phyloP scores from a whole-genome alignment of 2,113 vertebrate species.

The Piprites chloris region DNA sequence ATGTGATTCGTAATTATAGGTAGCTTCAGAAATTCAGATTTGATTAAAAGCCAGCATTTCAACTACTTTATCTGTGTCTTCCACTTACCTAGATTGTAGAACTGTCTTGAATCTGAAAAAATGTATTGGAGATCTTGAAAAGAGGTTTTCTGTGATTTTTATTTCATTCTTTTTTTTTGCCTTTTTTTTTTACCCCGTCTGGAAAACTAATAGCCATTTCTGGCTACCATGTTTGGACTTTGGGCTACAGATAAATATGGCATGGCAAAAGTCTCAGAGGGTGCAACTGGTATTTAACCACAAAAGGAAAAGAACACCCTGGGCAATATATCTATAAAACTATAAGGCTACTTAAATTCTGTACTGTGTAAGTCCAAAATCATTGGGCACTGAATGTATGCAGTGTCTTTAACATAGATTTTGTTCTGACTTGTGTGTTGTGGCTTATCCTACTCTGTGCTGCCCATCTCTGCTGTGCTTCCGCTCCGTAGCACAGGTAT shows the following conservation, averaged over 20 bases:
- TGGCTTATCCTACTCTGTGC: background rate
- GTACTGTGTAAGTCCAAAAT: background rate
- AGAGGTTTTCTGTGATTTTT: background rate
- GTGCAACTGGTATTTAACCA: background rate
- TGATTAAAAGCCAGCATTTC: background rate
- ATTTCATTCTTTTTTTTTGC: rapidly evolving
- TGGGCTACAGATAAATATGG: background rate
- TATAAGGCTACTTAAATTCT: background rate
- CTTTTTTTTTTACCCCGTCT: background rate
- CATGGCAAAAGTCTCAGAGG: background rate
- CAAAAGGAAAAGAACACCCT: background rate
- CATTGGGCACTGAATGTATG: background rate
- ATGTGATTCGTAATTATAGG: background rate
- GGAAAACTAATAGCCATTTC: background rate
- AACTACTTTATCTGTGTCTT: background rate
- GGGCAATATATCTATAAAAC: background rate
- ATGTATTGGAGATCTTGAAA: background rate
- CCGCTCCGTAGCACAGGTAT: background rate
- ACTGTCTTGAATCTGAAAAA: background rate
- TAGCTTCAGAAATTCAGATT: background rate
- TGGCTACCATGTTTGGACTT: background rate
- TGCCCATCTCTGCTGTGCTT: background rate
- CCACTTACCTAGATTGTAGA: background rate
- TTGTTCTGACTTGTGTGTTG: background rate
- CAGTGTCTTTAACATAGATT: background rate